Evolutionary conservation across 2,888 invertebrate species (phyloP).

Genomic region (Eulithis prunata): DNA sequence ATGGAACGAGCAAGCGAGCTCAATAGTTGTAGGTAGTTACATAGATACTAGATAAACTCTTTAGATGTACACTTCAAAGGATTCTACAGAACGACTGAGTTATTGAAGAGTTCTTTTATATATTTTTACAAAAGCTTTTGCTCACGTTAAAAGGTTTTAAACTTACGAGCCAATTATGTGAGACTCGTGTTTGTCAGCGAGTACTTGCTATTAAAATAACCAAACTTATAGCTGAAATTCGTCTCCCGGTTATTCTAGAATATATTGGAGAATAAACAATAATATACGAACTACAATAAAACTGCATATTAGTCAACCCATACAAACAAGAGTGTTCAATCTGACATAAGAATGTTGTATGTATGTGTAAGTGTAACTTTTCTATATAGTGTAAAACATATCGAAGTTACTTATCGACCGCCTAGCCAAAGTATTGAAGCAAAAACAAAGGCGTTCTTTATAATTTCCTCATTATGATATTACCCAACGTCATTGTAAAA

Average conservation of each 20-base stretch:
- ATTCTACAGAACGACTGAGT: conserved; percentile 19
- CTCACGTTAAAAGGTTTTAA: not conserved
- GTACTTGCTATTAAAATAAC: not conserved
- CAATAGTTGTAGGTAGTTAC: conserved; percentile 11
- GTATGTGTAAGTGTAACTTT: too few relatives aligned
- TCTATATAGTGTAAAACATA: too few relatives aligned
- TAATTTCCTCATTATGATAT: not conserved
- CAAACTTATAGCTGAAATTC: too few relatives aligned
- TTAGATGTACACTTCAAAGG: conserved; percentile 16
- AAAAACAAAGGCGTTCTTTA: not conserved
- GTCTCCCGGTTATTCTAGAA: too few relatives aligned
- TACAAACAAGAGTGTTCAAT: too few relatives aligned
- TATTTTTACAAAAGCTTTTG: conserved; percentile 17
- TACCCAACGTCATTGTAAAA: not conserved
- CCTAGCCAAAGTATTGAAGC: not conserved
- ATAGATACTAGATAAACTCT: not conserved
- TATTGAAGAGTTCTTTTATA: conserved; percentile 18
- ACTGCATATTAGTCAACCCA: too few relatives aligned
- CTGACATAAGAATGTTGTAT: too few relatives aligned
- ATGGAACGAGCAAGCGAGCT: conserved; percentile 13
- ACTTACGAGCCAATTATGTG: conserved; percentile 3
- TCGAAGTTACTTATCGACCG: too few relatives aligned
- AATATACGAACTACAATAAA: too few relatives aligned
- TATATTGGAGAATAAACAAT: too few relatives aligned
- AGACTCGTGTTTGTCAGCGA: not conserved